Percentiles rank a stretch among this genome's conserved stretches.
Evolutionary conservation across 2,888 invertebrate genomes (phyloP).

Genomic region (Diabrotica balteata): DNA sequence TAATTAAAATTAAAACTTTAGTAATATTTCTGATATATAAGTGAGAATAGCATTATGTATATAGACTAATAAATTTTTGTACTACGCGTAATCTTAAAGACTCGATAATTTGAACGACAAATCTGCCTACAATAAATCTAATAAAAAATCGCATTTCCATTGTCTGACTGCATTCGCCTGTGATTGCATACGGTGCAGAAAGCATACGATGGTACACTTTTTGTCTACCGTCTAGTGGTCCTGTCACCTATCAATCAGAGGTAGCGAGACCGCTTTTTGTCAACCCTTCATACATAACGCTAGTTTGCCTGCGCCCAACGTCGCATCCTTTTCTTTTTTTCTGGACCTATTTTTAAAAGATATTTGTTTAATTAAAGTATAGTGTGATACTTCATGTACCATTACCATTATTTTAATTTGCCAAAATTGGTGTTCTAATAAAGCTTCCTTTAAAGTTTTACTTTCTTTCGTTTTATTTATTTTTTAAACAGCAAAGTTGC

Average conservation of each 20-base stretch:
- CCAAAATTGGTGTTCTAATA: no score
- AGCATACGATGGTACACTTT: slow-evolving; percentile 44
- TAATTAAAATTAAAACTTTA: no score
- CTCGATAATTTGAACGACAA: background rate
- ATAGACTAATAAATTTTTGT: background rate
- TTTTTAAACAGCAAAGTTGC: no score
- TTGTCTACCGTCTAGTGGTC: slow-evolving; percentile 58
- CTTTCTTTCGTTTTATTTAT: no score
- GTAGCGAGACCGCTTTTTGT: slow-evolving; percentile 62
- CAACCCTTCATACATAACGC: slow-evolving; percentile 60
- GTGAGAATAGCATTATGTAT: no score
- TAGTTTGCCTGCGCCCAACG: slow-evolving; percentile 50
- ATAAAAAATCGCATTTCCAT: background rate
- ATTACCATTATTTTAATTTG: no score
- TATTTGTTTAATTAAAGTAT: no score
- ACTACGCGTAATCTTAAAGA: background rate
- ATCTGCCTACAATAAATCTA: slow-evolving; percentile 2
- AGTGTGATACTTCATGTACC: no score
- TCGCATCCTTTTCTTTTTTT: slow-evolving; percentile 22
- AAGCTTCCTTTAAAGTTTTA: no score
- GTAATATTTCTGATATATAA: no score
- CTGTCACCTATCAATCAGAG: slow-evolving; percentile 63
- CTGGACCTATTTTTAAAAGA: background rate
- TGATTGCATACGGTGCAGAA: slow-evolving; percentile 13
- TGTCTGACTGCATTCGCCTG: slow-evolving; percentile 8